phyloP scores from a whole-genome alignment of 2,113 vertebrate species.

The Sinocyclocheilus anophthalmus region DNA sequence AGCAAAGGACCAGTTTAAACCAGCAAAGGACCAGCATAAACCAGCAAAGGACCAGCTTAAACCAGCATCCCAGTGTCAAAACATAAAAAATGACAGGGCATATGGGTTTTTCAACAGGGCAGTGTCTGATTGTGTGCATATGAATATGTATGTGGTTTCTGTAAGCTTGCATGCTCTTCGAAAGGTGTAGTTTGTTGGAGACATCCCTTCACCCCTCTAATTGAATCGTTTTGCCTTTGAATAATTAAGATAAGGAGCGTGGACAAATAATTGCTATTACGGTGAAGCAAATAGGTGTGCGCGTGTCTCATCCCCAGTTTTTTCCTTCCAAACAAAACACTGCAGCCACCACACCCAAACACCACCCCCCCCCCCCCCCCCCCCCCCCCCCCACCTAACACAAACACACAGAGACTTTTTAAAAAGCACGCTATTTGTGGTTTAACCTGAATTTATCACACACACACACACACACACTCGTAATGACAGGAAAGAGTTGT shows the following conservation, averaged over 20 bases:
- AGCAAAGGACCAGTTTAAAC: no score
- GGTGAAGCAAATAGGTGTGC: constrained; percentile 77
- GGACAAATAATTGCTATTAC: constrained; percentile 80
- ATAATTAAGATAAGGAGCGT: constrained; percentile 79
- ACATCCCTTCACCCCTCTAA: constrained; percentile 74
- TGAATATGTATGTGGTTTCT: constrained; percentile 17
- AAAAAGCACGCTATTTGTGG: constrained; percentile 6
- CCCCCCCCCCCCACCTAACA: no score
- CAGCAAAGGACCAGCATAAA: no score
- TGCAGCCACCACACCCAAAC: constrained; percentile 54
- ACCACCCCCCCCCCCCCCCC: no score
- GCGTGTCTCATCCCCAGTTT: constrained; percentile 56
- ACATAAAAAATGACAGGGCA: no score
- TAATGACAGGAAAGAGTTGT: constrained; percentile 69
- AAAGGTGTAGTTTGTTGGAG: constrained; percentile 63
- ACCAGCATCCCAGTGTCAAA: no score
- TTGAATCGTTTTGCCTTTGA: constrained; percentile 81
- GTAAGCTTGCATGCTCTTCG: constrained; percentile 56
- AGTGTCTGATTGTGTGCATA: neutral
- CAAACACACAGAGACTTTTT: constrained; percentile 60
- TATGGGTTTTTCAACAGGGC: no score
- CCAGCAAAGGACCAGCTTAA: no score
- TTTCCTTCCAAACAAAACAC: constrained; percentile 72
- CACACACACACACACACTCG: constrained; percentile 39
- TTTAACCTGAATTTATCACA: constrained; percentile 39